These are phyloP conservation scores for Nasonovia ribisnigri DNA, from an alignment of 2,888 invertebrate genomes.

Conservation along the genomic window DNA sequence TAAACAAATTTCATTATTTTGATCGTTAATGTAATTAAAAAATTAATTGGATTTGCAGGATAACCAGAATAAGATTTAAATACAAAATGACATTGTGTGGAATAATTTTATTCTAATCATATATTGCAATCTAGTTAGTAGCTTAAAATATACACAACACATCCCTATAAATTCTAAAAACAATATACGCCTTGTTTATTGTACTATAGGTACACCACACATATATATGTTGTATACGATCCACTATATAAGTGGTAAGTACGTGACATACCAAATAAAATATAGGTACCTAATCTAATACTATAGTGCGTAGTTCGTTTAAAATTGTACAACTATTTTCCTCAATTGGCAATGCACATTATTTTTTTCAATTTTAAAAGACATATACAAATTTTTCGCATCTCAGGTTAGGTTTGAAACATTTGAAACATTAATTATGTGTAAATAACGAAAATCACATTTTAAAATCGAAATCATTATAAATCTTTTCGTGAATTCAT, in stretches of 20 bases:
- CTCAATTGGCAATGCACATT: background rate
- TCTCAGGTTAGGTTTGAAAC: background rate
- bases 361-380: background rate
- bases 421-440: background rate
- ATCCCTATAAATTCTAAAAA: background rate
- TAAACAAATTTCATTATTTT: constrained; percentile 16
- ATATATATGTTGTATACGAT: background rate
- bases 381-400: background rate
- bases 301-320: background rate
- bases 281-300: background rate
- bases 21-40: background rate
- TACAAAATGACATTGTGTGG: background rate
- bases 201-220: background rate
- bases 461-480: background rate
- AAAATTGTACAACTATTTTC: background rate
- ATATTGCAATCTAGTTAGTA: constrained; percentile 2
- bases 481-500: background rate
- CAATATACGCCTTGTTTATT: background rate
- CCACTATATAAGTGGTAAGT: background rate
- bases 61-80: background rate
- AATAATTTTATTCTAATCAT: background rate
- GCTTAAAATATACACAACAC: background rate
- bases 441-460: background rate
- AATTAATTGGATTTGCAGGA: background rate
- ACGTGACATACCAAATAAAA: background rate